Percentiles rank a stretch among this genome's conserved stretches.
Conservation (phyloP, 1,140 invertebrate genomes). For the Leptinotarsa texana region DNA sequence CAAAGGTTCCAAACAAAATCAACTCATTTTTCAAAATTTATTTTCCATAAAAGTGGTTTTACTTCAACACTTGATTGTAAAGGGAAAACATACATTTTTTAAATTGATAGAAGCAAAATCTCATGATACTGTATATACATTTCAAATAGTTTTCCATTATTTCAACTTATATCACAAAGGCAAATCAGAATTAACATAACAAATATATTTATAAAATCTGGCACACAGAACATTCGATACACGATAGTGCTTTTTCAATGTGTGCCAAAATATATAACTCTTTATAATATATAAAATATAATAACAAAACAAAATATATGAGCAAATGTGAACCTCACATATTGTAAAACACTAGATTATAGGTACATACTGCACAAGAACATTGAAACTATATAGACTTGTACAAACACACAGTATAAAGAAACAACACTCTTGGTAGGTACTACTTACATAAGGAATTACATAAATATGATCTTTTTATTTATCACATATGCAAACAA, state of each 20-base stretch:
- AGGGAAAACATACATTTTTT: slow-evolving; percentile 48
- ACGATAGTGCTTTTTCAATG: slow-evolving; percentile 14
- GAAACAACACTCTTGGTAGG: slow-evolving; percentile 36
- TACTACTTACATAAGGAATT: slow-evolving; percentile 39
- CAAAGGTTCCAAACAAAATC: no score
- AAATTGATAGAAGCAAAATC: slow-evolving; percentile 46
- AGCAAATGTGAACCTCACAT: slow-evolving; percentile 28
- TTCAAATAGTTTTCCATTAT: slow-evolving; percentile 40
- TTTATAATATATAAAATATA: slow-evolving; percentile 31
- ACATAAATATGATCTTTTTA: slow-evolving; percentile 36
- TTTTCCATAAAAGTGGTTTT: slow-evolving; percentile 52
- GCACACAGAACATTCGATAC: slow-evolving; percentile 22
- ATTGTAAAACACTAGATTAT: slow-evolving; percentile 32
- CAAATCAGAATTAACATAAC: slow-evolving; percentile 26
- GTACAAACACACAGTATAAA: slow-evolving; percentile 43
- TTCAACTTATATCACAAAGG: slow-evolving; percentile 37
- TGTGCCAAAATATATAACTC: slow-evolving; percentile 24
- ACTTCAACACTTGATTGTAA: slow-evolving; percentile 53
- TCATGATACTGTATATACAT: slow-evolving; percentile 41
- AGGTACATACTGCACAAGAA: slow-evolving; percentile 45
- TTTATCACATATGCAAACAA: slow-evolving; percentile 33
- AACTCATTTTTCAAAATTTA: slow-evolving; percentile 31
- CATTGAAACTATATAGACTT: slow-evolving; percentile 37
- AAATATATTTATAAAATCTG: slow-evolving; percentile 20
- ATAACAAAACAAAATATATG: slow-evolving; percentile 25